Conservation (phyloP, 2,797 vertebrate species). For the Eptatretus atami region DNA sequence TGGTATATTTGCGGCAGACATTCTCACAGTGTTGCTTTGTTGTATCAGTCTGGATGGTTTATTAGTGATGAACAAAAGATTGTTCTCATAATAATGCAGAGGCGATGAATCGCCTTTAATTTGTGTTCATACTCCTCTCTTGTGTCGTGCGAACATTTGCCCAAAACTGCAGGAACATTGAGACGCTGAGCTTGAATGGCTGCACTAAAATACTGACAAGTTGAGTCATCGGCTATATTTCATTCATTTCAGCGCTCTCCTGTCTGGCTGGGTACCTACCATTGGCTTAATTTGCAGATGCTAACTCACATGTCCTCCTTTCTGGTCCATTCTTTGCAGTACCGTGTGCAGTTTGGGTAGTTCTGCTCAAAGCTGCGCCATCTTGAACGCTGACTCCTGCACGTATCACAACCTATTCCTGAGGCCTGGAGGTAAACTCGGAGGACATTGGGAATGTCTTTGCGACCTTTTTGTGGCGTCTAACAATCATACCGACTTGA, state of each 20-base stretch:
- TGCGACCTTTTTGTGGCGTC: too few species aligned
- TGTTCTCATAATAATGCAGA: too few species aligned
- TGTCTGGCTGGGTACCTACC: too few species aligned
- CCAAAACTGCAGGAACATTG: slow-evolving; percentile 85
- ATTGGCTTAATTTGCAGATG: too few species aligned
- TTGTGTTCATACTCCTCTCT: neutral
- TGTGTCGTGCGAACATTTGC: slow-evolving; percentile 34
- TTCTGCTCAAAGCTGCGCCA: slow-evolving; percentile 76
- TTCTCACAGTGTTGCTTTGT: too few species aligned
- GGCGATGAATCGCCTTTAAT: neutral
- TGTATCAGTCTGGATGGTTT: too few species aligned
- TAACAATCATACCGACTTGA: too few species aligned
- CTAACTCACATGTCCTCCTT: slow-evolving; percentile 14
- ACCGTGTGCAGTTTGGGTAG: slow-evolving; percentile 71
- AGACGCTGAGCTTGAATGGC: slow-evolving; percentile 65
- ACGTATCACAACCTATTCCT: slow-evolving; percentile 69
- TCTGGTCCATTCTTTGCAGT: slow-evolving; percentile 21
- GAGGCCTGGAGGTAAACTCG: slow-evolving; percentile 44
- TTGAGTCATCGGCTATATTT: slow-evolving; percentile 17
- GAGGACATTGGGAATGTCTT: too few species aligned
- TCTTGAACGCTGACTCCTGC: slow-evolving; percentile 70
- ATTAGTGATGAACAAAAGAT: too few species aligned
- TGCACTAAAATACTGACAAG: slow-evolving; percentile 94
- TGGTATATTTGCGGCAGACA: too few species aligned
- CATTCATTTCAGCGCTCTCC: too few species aligned